A percentile compares a stretch with the other conserved stretches of the same genome.
These are phyloP conservation scores for Fabriciana adippe DNA, from an alignment of 2,888 invertebrate genomes.

Conservation along the genomic window DNA sequence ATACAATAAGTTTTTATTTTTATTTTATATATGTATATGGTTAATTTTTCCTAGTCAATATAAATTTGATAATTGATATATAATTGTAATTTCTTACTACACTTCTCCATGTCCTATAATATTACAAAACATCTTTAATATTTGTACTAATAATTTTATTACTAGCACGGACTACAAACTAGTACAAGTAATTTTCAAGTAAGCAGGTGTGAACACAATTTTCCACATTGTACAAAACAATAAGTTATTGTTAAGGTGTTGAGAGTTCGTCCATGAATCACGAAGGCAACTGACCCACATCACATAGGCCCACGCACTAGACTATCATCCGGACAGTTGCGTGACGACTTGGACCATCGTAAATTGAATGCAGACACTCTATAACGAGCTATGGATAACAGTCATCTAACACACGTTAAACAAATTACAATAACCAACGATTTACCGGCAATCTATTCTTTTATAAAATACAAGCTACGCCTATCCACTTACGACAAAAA, in stretches of 20 bases:
- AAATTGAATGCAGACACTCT: slow-evolving; percentile 73
- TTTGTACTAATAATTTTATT: too few relatives aligned
- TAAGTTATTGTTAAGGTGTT: slow-evolving; percentile 42
- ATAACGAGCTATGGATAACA: slow-evolving; percentile 58
- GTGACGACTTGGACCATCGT: slow-evolving; percentile 67
- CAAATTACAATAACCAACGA: slow-evolving; percentile 75
- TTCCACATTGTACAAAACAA: slow-evolving; percentile 50
- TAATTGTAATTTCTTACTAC: too few relatives aligned
- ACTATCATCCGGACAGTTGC: slow-evolving; percentile 66
- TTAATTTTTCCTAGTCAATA: too few relatives aligned
- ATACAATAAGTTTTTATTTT: too few relatives aligned
- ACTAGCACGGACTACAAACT: not conserved
- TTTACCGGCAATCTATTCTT: slow-evolving; percentile 81
- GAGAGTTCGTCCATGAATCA: slow-evolving; percentile 56
- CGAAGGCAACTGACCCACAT: slow-evolving; percentile 67
- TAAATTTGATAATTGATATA: too few relatives aligned
- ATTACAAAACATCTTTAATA: too few relatives aligned
- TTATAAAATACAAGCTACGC: slow-evolving; percentile 75
- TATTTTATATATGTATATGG: too few relatives aligned
- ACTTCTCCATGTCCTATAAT: too few relatives aligned
- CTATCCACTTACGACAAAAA: slow-evolving; percentile 79
- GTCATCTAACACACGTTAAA: slow-evolving; percentile 74
- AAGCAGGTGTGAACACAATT: slow-evolving; percentile 45
- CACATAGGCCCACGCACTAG: slow-evolving; percentile 64
- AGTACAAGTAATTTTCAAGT: slow-evolving; percentile 29